phyloP scores from a whole-genome alignment of 2,113 vertebrate genomes.

The Grantiella picta region DNA sequence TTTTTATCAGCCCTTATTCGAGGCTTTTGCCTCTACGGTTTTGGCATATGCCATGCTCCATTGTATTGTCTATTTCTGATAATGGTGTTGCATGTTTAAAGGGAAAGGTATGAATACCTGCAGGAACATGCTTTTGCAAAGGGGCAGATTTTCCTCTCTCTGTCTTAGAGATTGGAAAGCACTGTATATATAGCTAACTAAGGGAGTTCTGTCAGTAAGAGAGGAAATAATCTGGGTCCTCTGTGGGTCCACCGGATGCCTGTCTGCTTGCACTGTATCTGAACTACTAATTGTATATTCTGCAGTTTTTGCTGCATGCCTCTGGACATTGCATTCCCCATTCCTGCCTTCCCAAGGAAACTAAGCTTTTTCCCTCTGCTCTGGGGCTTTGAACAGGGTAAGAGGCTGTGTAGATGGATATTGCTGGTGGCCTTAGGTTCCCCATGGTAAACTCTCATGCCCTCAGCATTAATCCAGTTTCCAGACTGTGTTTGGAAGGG shows the following conservation, averaged over 20 bases:
- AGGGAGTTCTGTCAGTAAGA: background rate
- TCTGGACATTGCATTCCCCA: background rate
- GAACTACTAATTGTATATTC: background rate
- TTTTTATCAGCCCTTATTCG: accelerated
- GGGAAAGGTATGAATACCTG: background rate
- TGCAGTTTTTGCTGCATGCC: background rate
- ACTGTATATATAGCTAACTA: background rate
- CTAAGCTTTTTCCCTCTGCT: background rate
- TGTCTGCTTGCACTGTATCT: background rate
- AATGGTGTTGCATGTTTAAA: background rate
- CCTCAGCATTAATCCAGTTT: background rate
- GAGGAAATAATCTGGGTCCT: background rate
- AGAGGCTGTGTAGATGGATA: background rate
- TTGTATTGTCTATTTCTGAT: background rate
- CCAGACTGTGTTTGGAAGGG: background rate
- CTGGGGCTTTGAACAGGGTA: background rate
- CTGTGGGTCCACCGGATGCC: background rate
- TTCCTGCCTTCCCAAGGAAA: background rate
- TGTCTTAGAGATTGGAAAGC: background rate
- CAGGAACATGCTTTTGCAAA: background rate
- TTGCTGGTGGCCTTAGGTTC: background rate
- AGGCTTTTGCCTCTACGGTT: background rate
- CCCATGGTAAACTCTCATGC: background rate
- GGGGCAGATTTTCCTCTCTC: background rate
- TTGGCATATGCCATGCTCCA: accelerated